Base-by-base conservation (phyloP, 2,113 vertebrate species). In the Ranitomeya imitator region DNA sequence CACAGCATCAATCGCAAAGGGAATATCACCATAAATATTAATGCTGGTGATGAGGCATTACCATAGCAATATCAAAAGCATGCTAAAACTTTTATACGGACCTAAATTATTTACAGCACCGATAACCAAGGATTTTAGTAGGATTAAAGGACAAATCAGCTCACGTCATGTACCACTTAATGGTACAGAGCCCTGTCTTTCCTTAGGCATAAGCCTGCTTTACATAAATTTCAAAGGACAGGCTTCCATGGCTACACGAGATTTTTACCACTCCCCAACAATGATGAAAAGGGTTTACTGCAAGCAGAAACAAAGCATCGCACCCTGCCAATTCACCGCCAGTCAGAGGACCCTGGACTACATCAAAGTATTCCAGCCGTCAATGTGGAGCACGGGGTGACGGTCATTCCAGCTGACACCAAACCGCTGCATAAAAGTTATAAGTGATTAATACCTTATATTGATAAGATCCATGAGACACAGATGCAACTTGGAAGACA, bases 61-160 rank as follows among this genome's bases (percentile, higher is more conserved):
- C 85, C 61, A 86, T 86, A 76, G 77, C 76, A 80, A 86, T 86
- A 79, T 80, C 60, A 31, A 79, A 65, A 80, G 60, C 85, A 86
- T 54, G 76, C 37, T 86, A 54, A 86, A 86, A 79, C 60, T 79
- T 79, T 67, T 37, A 86, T 86, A 26, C 21, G 15, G 13, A 37
- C 18, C 60, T 86, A 57, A 86, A 86, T 86, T 86, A 86, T 86
- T 86, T 67, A 86, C 6, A 78, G n/a, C 26, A 37, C 23, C 19
- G 60, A 65, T 84, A 80, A 86, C 45, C n/a, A 63, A 67, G 76
- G 74, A 51, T 54, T 79, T 79, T 60, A 65, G n/a, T n/a, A 71
- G 76, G 76, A 79, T 79, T 86, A 77, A 52, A 69, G 82, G 21
- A 23, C 63, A 55, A 23, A 69, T 84, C 51, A 69, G 63, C 82